Base-by-base conservation (phyloP, 2,113 vertebrate species). In the Vulpes ferrilata region DNA sequence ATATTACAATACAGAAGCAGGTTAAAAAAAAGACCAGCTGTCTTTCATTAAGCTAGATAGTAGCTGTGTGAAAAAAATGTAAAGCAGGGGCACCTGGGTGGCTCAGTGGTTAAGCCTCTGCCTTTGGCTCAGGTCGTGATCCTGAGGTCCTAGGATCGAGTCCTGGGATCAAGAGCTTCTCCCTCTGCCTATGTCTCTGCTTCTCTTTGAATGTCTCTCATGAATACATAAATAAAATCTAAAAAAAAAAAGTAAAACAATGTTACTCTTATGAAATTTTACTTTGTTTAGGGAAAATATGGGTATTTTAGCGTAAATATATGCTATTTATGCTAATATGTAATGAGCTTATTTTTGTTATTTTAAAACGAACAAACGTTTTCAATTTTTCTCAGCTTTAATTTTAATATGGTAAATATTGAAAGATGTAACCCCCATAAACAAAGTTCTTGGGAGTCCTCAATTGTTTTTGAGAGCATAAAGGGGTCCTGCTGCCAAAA, bases 301-400 rank as follows among this genome's bases (percentile, higher is more conserved):
- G 43, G 30, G 27, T 76, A 85, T 78, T 79, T 79, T 85, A 43
- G 43, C 43, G 1, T 43, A 43, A 43, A 89, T 71, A 32, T 67
- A 62, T 51, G 8, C 30, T 84, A n/a, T 27, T 83, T 90, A 53
- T 91, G 59, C 15, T 65, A 55, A 60, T 5, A 19, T 81, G 32
- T 27, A 71, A 69, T 92, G 12, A 67, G 59, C 74, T 89, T 48
- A 62, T 79, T 88, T 93, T 79, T 94, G 30, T 94, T 91, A 90
- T 95, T 93, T 96, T 89, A n/a, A 85, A 92, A 64, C 35, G 13
- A 92, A 64, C 89, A 81, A 87, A 76, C 35, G 15, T 35, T 94
- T 62, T 90, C 30, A 32, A 48, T 25, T 65, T 88, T 76, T 32
- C 60, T 95, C 22, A 11, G 4, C 71, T 90, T 88, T 93, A 19